Conservation (phyloP, 2,797 vertebrate genomes). For the Natrix natrix region DNA sequence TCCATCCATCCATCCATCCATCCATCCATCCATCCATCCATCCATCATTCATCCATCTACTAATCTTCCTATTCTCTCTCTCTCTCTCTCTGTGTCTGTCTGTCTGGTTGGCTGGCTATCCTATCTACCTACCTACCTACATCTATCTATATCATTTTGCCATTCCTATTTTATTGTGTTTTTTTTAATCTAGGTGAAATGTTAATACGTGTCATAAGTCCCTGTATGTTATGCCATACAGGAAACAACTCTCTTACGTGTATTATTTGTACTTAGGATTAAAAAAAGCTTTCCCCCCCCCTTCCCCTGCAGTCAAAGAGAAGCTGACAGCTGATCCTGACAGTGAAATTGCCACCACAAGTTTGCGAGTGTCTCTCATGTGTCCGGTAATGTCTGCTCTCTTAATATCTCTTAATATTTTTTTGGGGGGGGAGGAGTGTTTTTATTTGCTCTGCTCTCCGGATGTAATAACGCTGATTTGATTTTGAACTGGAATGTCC, state of each 20-base stretch:
- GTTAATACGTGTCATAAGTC: background rate
- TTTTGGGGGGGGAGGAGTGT: too few species aligned
- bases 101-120: too few species aligned
- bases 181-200: background rate
- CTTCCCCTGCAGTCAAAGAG: slow-evolving; percentile 71
- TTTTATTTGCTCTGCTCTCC: too few species aligned
- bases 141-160: background rate
- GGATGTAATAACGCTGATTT: too few species aligned
- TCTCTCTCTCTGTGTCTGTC: too few species aligned
- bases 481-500: background rate
- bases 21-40: too few species aligned
- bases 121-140: too few species aligned
- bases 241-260: too few species aligned
- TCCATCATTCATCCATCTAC: too few species aligned
- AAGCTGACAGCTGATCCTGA: slow-evolving; percentile 75
- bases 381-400: slow-evolving; percentile 63
- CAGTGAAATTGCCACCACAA: slow-evolving; percentile 76
- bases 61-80: too few species aligned
- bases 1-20: too few species aligned
- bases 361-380: slow-evolving; percentile 75
- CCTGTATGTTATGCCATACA: background rate
- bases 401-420: too few species aligned
- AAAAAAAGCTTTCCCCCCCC: background rate
- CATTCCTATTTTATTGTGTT: background rate
- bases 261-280: background rate